A percentile compares a stretch with the other conserved stretches of the same genome.
Conservation (phyloP, 2,113 vertebrate species). For the Ameiurus melas region DNA sequence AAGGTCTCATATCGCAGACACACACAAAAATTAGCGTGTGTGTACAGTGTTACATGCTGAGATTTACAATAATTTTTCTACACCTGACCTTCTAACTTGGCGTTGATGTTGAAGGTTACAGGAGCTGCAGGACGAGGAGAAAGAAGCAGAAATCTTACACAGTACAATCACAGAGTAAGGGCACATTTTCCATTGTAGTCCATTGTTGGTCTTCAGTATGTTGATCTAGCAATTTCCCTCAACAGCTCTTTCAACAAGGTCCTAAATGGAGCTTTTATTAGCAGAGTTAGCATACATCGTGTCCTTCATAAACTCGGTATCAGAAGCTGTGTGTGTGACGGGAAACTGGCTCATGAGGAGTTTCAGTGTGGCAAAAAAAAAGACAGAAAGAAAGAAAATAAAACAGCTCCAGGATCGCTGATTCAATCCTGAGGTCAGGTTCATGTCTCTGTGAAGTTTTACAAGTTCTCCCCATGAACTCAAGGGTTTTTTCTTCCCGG, state of each 20-base stretch:
- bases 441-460: no score
- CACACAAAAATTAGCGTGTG: neutral
- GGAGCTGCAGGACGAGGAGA: conserved; percentile 57
- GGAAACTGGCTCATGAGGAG: neutral
- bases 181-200: neutral
- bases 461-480: no score
- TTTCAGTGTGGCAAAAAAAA: no score
- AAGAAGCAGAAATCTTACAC: conserved; percentile 46
- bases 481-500: no score
- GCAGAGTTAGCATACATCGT: neutral
- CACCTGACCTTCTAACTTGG: neutral
- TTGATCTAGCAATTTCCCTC: neutral
- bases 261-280: neutral
- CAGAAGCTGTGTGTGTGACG: neutral
- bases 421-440: no score
- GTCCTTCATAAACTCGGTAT: neutral
- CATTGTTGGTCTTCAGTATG: neutral
- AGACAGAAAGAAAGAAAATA: no score
- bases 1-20: neutral
- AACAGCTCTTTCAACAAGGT: neutral
- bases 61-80: neutral
- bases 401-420: no score
- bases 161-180: conserved; percentile 66
- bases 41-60: neutral
- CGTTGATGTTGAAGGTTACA: conserved; percentile 60